Evolutionary conservation across 2,797 vertebrate genomes (phyloP).

Genomic region (Pseudochaenichthys georgianus): DNA sequence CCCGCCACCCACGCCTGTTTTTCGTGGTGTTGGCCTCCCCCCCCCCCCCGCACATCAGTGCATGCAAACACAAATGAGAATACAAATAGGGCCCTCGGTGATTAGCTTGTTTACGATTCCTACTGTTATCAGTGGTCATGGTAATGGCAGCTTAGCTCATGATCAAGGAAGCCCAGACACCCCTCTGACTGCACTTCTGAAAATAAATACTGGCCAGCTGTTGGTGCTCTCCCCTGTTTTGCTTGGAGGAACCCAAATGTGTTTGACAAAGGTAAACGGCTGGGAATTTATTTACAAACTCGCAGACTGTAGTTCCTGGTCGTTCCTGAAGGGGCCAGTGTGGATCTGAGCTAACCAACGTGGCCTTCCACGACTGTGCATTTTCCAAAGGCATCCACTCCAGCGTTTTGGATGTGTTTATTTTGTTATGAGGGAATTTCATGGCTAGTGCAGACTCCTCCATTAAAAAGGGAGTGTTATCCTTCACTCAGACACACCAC

Average conservation of each 20-base stretch:
- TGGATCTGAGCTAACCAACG: constrained; percentile 62
- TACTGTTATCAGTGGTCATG: constrained; percentile 67
- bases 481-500: constrained; percentile 54
- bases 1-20: constrained; percentile 13
- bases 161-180: constrained; percentile 64
- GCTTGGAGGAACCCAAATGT: constrained; percentile 70
- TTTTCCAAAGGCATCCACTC: constrained; percentile 64
- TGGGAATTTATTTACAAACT: constrained; percentile 62
- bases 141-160: constrained; percentile 61
- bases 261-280: constrained; percentile 78
- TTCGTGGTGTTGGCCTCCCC: not conserved
- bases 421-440: constrained; percentile 79
- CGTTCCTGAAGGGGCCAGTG: constrained; percentile 79
- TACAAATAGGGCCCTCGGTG: constrained; percentile 65
- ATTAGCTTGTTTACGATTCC: constrained; percentile 72
- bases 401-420: constrained; percentile 74
- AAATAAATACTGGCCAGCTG: constrained; percentile 70
- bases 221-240: constrained; percentile 56
- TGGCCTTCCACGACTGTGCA: constrained; percentile 30
- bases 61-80: constrained; percentile 62
- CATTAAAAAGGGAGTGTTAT: constrained; percentile 66
- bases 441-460: constrained; percentile 54
- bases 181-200: constrained; percentile 66
- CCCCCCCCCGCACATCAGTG: constrained; percentile 24
- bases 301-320: constrained; percentile 30